These are phyloP conservation scores for Melanogrammus aeglefinus DNA, from an alignment of 2,797 vertebrate genomes.

Conservation along the genomic window DNA sequence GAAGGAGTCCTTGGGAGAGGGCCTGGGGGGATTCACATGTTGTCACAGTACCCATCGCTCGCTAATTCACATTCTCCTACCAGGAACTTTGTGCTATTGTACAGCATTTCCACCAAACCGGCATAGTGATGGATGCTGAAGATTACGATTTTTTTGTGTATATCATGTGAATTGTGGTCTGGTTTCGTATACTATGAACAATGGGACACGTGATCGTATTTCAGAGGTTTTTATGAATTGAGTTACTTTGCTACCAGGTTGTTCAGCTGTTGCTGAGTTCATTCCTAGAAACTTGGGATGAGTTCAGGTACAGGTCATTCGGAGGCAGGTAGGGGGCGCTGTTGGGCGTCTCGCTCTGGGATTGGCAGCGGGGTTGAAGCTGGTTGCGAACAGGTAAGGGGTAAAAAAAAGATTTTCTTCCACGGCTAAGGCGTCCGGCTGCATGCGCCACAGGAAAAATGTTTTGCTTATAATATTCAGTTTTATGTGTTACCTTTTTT, in stretches of 20 bases:
- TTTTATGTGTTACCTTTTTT: too few species aligned
- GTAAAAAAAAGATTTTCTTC: too few species aligned
- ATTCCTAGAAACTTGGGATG: too few species aligned
- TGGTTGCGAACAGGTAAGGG: too few species aligned
- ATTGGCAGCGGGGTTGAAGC: too few species aligned
- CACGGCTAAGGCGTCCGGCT: too few species aligned
- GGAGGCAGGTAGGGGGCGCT: not conserved
- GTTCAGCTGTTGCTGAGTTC: not conserved
- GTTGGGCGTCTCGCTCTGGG: not conserved
- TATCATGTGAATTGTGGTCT: not conserved
- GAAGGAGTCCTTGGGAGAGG: slow-evolving; percentile 62
- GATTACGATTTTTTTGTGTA: slow-evolving; percentile 50
- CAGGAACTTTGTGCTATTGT: slow-evolving; percentile 45
- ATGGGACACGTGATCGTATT: not conserved
- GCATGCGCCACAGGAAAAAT: too few species aligned
- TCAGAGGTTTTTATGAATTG: not conserved
- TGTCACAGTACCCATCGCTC: slow-evolving; percentile 67
- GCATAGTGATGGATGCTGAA: slow-evolving; percentile 54
- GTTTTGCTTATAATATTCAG: too few species aligned
- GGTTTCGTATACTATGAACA: not conserved
- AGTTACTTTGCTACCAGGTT: not conserved
- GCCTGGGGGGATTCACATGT: slow-evolving; percentile 54
- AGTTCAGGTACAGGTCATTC: too few species aligned
- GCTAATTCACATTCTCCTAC: slow-evolving; percentile 49
- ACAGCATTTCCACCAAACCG: slow-evolving; percentile 51